Base-by-base conservation (phyloP, 2,797 vertebrate genomes). In the Labroides dimidiatus region DNA sequence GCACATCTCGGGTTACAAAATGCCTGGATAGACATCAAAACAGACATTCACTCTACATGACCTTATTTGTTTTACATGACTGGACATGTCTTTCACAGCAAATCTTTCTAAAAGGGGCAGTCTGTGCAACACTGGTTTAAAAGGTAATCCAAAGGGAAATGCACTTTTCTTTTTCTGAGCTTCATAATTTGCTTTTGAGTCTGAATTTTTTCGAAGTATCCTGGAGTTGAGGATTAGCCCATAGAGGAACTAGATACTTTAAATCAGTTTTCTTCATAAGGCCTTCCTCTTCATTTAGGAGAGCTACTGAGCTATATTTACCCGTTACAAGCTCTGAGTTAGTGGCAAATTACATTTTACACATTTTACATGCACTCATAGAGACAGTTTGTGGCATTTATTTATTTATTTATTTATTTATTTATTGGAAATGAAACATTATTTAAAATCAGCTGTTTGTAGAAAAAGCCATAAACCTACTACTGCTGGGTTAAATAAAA, bases 31-130 rank as follows among this genome's bases (percentile, higher is more conserved):
- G 9, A 51, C 24, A 47, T 16, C 20, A 14, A 23, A 60, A 42
- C 19, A 43, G 13, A 30, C 39, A 50, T 49, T 30, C 47, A 17
- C 15, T 33, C 13, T 20, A 39, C 6, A 36, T 21, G 54, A 47
- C 48, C 33, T 27, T 42, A 19, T 49, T 41, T 65, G 13, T 55
- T 49, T 19, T 17, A 21, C 20, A 47, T 39, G 37, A 67, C 42
- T 42, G 21, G 27, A 39, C 39, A 13, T 15, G 12, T 43, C 57
- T 41, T 54, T 27, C 14, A 64, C 33, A 42, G 17, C 30, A 51
- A 27, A 24, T 17, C 24, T 14, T 19, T 49, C 47, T 37, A 36
- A 52, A 57, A 45, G 24, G 41, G 7, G 17, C 37, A 39, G 12
- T 21, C 14, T 53, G 9, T 49, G 20, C 4, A 16, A 52, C 8